Evolutionary conservation across 2,113 vertebrate species (phyloP).

Genomic region (Phodopus roborovskii): DNA sequence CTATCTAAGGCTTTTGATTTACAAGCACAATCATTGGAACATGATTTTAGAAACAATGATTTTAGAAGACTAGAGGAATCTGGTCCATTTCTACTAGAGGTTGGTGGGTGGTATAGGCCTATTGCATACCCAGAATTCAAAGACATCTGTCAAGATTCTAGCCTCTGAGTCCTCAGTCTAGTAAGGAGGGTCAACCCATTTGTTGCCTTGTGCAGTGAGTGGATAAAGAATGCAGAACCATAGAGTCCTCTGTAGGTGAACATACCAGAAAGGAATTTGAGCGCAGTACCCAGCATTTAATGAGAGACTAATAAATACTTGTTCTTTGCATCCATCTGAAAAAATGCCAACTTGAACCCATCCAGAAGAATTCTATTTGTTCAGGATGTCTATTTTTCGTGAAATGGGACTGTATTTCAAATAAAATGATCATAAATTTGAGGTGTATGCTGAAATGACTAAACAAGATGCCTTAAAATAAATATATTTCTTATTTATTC

Average conservation of each 20-base stretch:
- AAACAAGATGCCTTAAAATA: conserved; percentile 60
- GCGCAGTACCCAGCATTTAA: background rate
- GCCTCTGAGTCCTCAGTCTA: background rate
- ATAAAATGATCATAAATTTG: conserved; percentile 34
- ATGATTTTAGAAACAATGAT: background rate
- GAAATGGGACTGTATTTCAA: background rate
- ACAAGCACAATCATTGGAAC: background rate
- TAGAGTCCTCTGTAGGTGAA: background rate
- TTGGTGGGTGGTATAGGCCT: background rate
- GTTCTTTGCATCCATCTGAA: background rate
- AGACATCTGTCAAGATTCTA: background rate
- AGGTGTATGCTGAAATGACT: background rate
- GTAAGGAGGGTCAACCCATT: background rate
- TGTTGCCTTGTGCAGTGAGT: background rate
- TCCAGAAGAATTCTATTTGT: conserved; percentile 6
- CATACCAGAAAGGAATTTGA: background rate
- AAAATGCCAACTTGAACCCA: background rate
- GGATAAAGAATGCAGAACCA: background rate
- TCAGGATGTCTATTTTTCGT: conserved; percentile 43
- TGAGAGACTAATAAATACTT: background rate
- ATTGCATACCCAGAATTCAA: background rate
- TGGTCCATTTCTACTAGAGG: background rate
- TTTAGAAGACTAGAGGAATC: background rate
- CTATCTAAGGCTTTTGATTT: background rate
- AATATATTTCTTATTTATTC: background rate